Evolutionary conservation across 2,888 invertebrate species (phyloP), one percentile per base, ranked within the genome.

Genomic region (Microdon myrmicae): DNA sequence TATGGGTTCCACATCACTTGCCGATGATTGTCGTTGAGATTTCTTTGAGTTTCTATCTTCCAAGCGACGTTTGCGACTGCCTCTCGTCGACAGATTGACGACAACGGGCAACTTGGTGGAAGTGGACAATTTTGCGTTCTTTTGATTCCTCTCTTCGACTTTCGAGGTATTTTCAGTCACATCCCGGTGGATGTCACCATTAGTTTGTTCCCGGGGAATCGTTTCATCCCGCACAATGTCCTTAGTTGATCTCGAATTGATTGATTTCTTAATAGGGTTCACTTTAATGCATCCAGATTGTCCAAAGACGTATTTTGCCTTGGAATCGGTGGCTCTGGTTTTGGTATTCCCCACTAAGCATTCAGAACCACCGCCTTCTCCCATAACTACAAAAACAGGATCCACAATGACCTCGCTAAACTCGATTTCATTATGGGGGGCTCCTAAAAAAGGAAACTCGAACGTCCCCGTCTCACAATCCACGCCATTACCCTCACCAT

Each of bases 371-470:
- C 79, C 83, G 26, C 92, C 93, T 71, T 86, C 86, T 0, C 90
- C 91, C 69, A 2, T 72, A 70, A n/a, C 38, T 4, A 72, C 92
- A 81, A 89, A 82, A 0, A 88, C 81, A 1, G 86, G 84, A 78
- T 92, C 93, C 72, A 86, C 87, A 45, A 92, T 87, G 68, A 83
- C 85, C 72, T 90, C 90, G 16, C 90, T 86, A 38, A 89, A 58
- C 12, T 39, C 67, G 0, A 28, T 25, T 31, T 68, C 56, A 3
- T 26, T 9, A 2, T 60, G 54, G 1, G 51, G 23, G 3, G 37
- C 39, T 8, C 32, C 34, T 3, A 20, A 3, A 6, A 26, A 31
- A 9, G 48, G 34, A 17, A 53, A 41, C 13, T 20, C 7, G 7
- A 12, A 19, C 20, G 9, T 37, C 3, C 31, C 12, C 5, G n/a